Base-by-base conservation (phyloP, 2,888 invertebrate species). In the Sepioteuthis lessoniana region DNA sequence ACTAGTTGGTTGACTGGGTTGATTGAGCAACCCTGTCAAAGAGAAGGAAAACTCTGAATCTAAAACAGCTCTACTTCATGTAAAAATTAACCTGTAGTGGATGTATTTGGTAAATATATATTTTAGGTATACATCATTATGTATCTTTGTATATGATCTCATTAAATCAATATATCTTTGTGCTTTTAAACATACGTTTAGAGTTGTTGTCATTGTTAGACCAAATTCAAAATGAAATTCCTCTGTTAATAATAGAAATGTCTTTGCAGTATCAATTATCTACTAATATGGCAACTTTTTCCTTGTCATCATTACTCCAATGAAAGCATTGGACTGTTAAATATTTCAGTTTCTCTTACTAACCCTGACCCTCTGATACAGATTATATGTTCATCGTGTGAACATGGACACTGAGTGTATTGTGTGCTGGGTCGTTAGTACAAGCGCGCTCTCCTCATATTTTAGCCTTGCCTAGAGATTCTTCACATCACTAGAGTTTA, bases 291-390 rank as follows among this genome's bases (percentile, higher is more conserved):
- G n/a, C 76, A 76, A n/a, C 76, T 35, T 76, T 19, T n/a, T 76
- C n/a, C 76, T 76, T 76, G 76, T 76, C 76, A 76, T 76, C 76
- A 76, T 76, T 35, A n/a, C 76, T 35, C n/a, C n/a, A 76, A 76
- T 76, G n/a, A 76, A 76, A 76, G 35, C 76, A 76, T 76, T n/a
- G n/a, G n/a, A 76, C 76, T 76, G n/a, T 76, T 76, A 76, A 76
- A n/a, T 76, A 25, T n/a, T 76, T 76, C n/a, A 76, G n/a, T 35
- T n/a, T 35, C n/a, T n/a, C n/a, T 25, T 55, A 21, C 76, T n/a
- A 8, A n/a, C 76, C 35, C 76, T 76, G 13, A 35, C 13, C n/a
- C 76, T 16, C 76, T 19, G 13, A 16, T 25, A 76, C n/a, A 76
- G 76, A 76, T 76, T 35, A 76, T 76, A n/a, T n/a, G n/a, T 76